Evolutionary conservation across 2,888 invertebrate genomes (phyloP), one percentile per base, ranked within the genome.

Genomic region (Hypselothyrea guttata): DNA sequence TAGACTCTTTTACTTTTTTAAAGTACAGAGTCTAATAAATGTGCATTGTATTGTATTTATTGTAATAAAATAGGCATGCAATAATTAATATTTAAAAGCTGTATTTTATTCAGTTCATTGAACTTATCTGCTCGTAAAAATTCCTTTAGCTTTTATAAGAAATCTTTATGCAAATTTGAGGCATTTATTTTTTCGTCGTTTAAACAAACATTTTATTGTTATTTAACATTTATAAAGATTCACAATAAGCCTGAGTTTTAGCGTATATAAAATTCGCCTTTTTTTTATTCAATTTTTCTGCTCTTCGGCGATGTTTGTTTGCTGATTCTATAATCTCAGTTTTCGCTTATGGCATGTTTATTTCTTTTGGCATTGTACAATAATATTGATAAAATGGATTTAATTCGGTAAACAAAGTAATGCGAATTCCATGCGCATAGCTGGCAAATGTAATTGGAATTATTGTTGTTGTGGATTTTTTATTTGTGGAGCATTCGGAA

Each of bases 371-470:
- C 56, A 68, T 61, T 75, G 64, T 62, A 59, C 45, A 68, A 75
- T 52, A 75, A 68, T 65, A 75, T 82, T 78, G 67, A 71, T 78
- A 72, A 58, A 40, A 33, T 44, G 18, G 47, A 72, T 49, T 71
- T 67, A 22, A 4, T 22, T 22, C 22, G 2, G 60, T 38, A 49
- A 62, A 41, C 41, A 51, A 70, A 65, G 59, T 59, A 54, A 60
- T 57, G 47, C 34, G 51, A 30, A 55, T 65, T 44, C 41, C 54
- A 59, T 45, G 41, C 53, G 48, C 47, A 51, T 71, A 49, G 48
- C 42, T 16, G 22, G 34, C 22, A 48, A 46, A 7, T 38, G 12
- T 51, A 15, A 27, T n/a, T 40, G 28, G 7, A 45, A 11, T 27
- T 51, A 22, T 13, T 38, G 13, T 44, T 62, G 40, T 60, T 46